Evolutionary conservation across 2,888 invertebrate genomes (phyloP), one percentile per base, ranked within the genome.

Genomic region (Eulithis testata): DNA sequence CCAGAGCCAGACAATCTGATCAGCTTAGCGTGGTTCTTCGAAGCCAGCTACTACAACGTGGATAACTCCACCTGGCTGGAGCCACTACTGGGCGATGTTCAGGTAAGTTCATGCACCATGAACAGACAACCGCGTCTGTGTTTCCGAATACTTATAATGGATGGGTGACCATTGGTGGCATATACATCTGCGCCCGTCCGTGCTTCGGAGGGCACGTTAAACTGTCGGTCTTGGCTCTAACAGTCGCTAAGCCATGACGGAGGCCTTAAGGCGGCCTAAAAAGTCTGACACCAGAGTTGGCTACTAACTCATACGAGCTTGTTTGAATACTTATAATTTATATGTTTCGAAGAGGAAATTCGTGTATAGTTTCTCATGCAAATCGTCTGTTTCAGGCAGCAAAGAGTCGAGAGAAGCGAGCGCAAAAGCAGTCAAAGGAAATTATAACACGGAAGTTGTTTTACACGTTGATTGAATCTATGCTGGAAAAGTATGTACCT

Each of bases 11-110:
- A 87, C 4, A 73, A 82, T 0, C 78, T 85, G 1, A 89, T 91
- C 0, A 93, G 88, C 65, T 81, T 93, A 8, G 91, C 94, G 0
- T 94, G 93, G 90, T 94, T 93, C 78, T 85, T 89, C 56, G 94
- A 94, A 76, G 94, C 91, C 0, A 93, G 90, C 71, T 94, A 93
- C 72, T 91, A 85, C 66, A 86, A 81, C 5, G 89, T 94, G 0
- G 90, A 78, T 60, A 94, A 94, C 62, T 76, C 88, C 0, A 84
- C 90, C 0, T 93, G 88, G 73, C 84, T 88, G 27, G 83, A 90
- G 0, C 90, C 92, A 0, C 71, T 93, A 9, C 83, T 93, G 2
- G 93, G 90, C 11, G 90, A 91, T 69, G 80, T 89, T 53, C 76
- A 79, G 44, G 92, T 92, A 71, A 82, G 84, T 31, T 31, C 31